Conservation (phyloP, 1,140 invertebrate genomes). For the Penaeus chinensis region DNA sequence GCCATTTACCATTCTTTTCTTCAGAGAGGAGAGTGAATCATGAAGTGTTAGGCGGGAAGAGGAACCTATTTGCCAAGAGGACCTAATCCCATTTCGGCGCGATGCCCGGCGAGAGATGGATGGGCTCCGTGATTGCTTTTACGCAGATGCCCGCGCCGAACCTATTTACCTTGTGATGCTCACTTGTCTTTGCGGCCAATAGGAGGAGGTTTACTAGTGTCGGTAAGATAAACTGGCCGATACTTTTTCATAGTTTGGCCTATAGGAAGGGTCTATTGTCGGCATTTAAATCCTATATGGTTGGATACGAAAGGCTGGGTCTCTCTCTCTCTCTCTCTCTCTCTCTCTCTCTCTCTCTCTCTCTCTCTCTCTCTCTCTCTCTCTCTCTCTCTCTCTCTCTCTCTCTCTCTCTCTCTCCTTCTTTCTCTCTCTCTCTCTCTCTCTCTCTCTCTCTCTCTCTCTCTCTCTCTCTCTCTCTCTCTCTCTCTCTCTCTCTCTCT, state of each 20-base stretch:
- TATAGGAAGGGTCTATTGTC: no score
- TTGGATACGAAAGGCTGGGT: no score
- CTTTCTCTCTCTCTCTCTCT: background rate
- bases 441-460: no score
- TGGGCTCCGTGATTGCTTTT: conserved; percentile 35
- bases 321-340: background rate
- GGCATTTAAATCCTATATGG: no score
- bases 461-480: no score
- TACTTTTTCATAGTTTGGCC: no score
- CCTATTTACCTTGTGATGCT: conserved; percentile 30
- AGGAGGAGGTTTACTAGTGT: background rate
- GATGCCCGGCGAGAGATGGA: conserved; percentile 28
- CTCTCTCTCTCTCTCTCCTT: background rate
- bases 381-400: background rate
- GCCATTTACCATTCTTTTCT: no score
- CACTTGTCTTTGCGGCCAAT: conserved; percentile 30
- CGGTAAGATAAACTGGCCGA: conserved; percentile 1
- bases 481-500: no score
- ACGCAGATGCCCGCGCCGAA: conserved; percentile 31
- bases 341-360: background rate
- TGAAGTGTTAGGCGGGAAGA: no score
- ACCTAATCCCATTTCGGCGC: background rate
- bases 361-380: background rate
- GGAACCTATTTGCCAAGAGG: background rate
- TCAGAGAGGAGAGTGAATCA: no score